Percentiles rank a stretch among this genome's conserved stretches.
phyloP scores from a whole-genome alignment of 2,113 vertebrate species.

The Columba janthina region DNA sequence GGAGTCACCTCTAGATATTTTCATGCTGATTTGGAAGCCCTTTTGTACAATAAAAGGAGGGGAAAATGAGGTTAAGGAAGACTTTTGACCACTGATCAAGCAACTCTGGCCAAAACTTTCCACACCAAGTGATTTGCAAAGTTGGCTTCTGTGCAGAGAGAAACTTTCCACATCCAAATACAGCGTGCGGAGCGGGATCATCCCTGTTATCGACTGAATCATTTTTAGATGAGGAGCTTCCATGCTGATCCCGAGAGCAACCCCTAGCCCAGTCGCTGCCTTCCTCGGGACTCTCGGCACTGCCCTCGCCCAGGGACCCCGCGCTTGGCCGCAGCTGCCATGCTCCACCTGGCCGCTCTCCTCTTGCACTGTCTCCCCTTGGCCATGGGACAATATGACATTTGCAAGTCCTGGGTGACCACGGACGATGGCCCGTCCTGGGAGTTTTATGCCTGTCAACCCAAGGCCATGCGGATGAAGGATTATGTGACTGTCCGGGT shows the following conservation, averaged over 20 bases:
- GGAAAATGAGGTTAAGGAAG: conserved; percentile 42
- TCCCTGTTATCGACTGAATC: neutral
- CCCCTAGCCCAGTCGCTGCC: conserved; percentile 75
- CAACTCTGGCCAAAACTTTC: conserved; percentile 57
- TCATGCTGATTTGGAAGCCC: conserved; percentile 63
- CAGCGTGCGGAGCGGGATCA: neutral
- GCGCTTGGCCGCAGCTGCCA: conserved; percentile 73
- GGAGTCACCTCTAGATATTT: conserved; percentile 71
- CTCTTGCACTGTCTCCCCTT: conserved; percentile 83
- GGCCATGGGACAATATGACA: conserved; percentile 91
- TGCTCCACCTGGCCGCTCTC: conserved; percentile 83
- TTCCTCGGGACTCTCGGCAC: conserved; percentile 68
- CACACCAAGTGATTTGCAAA: neutral
- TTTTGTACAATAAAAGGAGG: conserved; percentile 6
- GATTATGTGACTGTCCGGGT: conserved; percentile 91
- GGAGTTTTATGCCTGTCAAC: conserved; percentile 97
- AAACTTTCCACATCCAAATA: neutral
- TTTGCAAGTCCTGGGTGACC: conserved; percentile 97
- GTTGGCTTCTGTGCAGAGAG: neutral
- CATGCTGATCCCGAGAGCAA: conserved; percentile 80
- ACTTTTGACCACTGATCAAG: conserved; percentile 65
- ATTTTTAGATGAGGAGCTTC: conserved; percentile 71
- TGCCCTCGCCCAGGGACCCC: conserved; percentile 32
- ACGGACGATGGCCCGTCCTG: conserved; percentile 93
- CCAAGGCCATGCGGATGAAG: conserved; percentile 89